Conservation (phyloP, 1,140 invertebrate genomes). For the Panulirus ornatus region DNA sequence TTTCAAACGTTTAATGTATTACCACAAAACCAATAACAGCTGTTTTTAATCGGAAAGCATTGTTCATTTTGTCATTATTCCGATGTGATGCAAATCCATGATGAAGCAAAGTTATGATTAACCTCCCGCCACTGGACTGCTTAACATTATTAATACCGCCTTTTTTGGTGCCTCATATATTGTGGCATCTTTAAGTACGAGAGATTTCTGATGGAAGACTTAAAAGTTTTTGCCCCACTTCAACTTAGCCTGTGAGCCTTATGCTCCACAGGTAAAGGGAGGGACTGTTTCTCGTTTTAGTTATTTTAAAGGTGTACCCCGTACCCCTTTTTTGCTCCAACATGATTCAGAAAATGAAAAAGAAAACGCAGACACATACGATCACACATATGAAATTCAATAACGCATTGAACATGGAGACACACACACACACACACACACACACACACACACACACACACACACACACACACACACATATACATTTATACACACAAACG, state of each 20-base stretch:
- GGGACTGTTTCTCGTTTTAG: not conserved
- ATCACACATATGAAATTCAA: slow-evolving; percentile 2
- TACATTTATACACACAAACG: not conserved
- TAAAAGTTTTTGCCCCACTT: no score
- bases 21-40: no score
- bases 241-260: not conserved
- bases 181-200: no score
- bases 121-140: no score
- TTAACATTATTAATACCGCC: no score
- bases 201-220: no score
- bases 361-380: not conserved
- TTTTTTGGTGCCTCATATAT: no score
- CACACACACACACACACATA: slow-evolving; percentile 9
- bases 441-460: slow-evolving; percentile 31
- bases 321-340: not conserved
- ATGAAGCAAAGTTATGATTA: no score
- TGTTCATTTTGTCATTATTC: no score
- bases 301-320: not conserved
- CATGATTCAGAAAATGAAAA: not conserved
- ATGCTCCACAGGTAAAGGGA: not conserved
- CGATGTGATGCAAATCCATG: no score
- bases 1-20: no score
- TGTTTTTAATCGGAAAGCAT: no score
- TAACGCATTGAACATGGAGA: not conserved
- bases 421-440: slow-evolving; percentile 9